Evolutionary conservation across 2,888 invertebrate genomes (phyloP).

Genomic region (Neocrepidodera transversa): DNA sequence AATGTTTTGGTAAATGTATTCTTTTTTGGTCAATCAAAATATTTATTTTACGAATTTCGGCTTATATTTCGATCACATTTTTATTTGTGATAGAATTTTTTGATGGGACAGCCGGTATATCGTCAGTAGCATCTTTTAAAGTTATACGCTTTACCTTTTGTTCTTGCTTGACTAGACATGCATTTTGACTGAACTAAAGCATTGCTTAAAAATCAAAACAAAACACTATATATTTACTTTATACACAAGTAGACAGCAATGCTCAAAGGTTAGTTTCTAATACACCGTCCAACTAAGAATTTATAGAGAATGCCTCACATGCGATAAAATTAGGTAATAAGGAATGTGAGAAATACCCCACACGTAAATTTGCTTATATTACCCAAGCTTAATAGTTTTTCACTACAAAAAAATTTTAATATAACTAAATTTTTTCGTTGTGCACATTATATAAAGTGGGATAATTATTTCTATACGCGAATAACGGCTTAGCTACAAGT

Average conservation of each 20-base stretch:
- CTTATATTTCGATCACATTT: not conserved
- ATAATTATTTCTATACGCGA: no score
- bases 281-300: not conserved
- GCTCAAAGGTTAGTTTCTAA: slow-evolving; percentile 15
- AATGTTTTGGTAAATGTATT: no score
- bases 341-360: no score
- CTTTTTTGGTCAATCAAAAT: no score
- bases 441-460: no score
- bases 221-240: slow-evolving; percentile 22
- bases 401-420: no score
- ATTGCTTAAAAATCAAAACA: slow-evolving; percentile 37
- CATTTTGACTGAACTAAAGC: slow-evolving; percentile 39
- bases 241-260: slow-evolving; percentile 33
- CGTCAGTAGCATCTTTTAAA: slow-evolving; percentile 54
- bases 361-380: no score
- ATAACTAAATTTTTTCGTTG: no score
- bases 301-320: not conserved
- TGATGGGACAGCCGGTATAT: slow-evolving; percentile 35
- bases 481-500: no score
- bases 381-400: no score
- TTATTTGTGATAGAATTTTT: slow-evolving; percentile 7
- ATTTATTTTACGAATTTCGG: not conserved
- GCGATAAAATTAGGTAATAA: no score
- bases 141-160: slow-evolving; percentile 44
- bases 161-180: slow-evolving; percentile 48